Evolutionary conservation across 2,888 invertebrate genomes (phyloP).

Genomic region (Cenopis cana): DNA sequence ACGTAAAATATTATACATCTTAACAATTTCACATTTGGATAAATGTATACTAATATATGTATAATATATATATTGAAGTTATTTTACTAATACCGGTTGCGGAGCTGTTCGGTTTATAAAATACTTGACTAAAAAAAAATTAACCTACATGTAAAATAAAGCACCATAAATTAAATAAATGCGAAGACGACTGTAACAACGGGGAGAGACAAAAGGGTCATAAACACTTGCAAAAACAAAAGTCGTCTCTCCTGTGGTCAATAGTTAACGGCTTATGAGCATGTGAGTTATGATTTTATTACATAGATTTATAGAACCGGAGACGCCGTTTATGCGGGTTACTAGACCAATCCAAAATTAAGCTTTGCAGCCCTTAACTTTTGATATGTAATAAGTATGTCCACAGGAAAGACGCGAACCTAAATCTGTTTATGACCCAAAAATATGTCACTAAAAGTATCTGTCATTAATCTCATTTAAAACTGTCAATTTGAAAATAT

Average conservation of each 20-base stretch:
- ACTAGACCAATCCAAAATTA: too few species aligned
- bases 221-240: too few species aligned
- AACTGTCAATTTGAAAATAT: conserved; percentile 8
- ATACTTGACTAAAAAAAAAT: neutral
- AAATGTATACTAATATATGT: conserved; percentile 55
- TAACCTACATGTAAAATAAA: conserved; percentile 8
- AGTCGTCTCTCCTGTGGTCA: too few species aligned
- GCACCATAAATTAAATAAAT: conserved; percentile 20
- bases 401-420: too few species aligned
- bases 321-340: too few species aligned
- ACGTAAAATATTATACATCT: conserved; percentile 56
- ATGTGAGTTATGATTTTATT: too few species aligned
- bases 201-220: too few species aligned
- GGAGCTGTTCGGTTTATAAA: conserved; percentile 10
- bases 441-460: neutral
- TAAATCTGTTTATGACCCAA: too few species aligned
- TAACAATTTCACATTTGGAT: conserved; percentile 50
- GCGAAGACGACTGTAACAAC: neutral
- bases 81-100: conserved; percentile 41
- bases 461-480: neutral
- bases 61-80: conserved; percentile 49
- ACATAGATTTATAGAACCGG: too few species aligned
- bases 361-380: too few species aligned
- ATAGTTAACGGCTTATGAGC: too few species aligned
- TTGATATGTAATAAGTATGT: too few species aligned